Conservation (phyloP, 2,888 invertebrate species). For the Listrodromus nycthemerus region DNA sequence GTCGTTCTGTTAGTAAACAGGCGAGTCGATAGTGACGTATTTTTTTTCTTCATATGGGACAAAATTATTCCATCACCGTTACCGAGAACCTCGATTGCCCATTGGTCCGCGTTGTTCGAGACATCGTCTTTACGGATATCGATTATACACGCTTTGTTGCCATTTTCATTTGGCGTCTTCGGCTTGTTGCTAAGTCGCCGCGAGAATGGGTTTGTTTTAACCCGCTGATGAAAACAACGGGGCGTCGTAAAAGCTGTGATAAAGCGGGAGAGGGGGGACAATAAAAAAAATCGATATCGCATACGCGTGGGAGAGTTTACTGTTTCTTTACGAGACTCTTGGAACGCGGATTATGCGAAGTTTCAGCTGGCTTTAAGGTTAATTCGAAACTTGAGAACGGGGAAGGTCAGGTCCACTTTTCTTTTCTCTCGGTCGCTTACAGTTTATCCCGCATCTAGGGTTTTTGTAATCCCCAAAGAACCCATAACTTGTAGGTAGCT, state of each 20-base stretch:
- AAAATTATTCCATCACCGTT: not conserved
- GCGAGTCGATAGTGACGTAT: not conserved
- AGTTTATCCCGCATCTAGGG: not conserved
- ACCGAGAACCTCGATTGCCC: not conserved
- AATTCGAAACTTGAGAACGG: no score
- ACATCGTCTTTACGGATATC: constrained; percentile 31
- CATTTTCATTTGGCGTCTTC: constrained; percentile 34
- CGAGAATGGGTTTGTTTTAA: not conserved
- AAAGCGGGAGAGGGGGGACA: not conserved
- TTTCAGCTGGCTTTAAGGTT: no score
- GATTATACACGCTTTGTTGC: constrained; percentile 51
- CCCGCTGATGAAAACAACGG: not conserved
- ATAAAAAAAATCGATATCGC: not conserved
- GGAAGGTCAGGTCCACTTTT: constrained; percentile 2
- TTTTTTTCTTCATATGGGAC: not conserved
- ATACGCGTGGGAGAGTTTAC: not conserved
- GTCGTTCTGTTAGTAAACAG: constrained; percentile 42
- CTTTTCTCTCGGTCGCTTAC: not conserved
- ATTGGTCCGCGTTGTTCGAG: not conserved
- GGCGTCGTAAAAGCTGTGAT: not conserved
- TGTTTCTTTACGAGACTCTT: not conserved
- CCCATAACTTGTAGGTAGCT: not conserved
- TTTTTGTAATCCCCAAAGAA: not conserved
- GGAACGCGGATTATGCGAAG: no score
- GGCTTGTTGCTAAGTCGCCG: constrained; percentile 59